Conservation (phyloP, 2,888 invertebrate species). For the Cerastis rubricosa region DNA sequence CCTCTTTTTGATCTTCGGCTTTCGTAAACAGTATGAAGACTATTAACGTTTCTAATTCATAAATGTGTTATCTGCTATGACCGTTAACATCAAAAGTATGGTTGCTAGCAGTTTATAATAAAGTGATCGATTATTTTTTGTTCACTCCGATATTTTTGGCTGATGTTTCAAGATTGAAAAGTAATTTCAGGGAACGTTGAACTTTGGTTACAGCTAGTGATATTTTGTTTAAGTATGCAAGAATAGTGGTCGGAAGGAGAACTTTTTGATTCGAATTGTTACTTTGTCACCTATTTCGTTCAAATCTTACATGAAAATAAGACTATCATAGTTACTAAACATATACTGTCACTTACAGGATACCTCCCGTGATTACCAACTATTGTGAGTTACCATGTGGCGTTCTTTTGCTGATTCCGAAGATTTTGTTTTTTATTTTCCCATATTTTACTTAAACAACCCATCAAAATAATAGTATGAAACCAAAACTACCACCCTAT, state of each 20-base stretch:
- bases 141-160: constrained; percentile 36
- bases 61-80: constrained; percentile 51
- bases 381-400: no score
- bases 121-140: constrained; percentile 48
- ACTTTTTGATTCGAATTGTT: background rate
- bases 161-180: constrained; percentile 26
- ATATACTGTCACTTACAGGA: no score
- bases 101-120: constrained; percentile 53
- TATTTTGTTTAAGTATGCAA: background rate
- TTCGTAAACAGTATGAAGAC: constrained; percentile 61
- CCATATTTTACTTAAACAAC: background rate
- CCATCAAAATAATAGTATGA: background rate
- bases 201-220: constrained; percentile 1
- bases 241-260: background rate
- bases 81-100: constrained; percentile 62
- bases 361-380: no score
- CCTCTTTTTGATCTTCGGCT: constrained; percentile 63
- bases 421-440: background rate
- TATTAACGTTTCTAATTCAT: constrained; percentile 50
- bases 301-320: background rate
- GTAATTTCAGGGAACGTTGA: constrained; percentile 29
- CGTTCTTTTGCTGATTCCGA: background rate
- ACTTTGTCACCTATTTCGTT: background rate
- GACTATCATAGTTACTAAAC: background rate
- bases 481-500: background rate